phyloP scores from a whole-genome alignment of 1,140 invertebrate species.

The Drosophila sp. region DNA sequence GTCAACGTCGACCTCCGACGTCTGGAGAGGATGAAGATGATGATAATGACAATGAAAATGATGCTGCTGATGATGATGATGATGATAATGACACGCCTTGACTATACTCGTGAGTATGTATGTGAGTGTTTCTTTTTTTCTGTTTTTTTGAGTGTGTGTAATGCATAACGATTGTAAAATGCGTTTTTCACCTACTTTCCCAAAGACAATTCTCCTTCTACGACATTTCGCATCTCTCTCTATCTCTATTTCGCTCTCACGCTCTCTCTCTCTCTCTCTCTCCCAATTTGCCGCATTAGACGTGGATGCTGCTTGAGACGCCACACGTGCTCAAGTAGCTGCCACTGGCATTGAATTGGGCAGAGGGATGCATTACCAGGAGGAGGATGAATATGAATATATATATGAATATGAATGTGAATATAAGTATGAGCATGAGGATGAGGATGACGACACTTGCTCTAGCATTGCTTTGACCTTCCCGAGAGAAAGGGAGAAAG shows the following conservation, averaged over 20 bases:
- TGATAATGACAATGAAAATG: slow-evolving; percentile 13
- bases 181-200: slow-evolving; percentile 57
- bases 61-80: slow-evolving; percentile 19
- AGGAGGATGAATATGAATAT: neutral
- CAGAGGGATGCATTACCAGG: slow-evolving; percentile 12
- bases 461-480: slow-evolving; percentile 34
- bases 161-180: slow-evolving; percentile 34
- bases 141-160: neutral
- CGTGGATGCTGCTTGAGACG: slow-evolving; percentile 63
- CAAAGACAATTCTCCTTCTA: slow-evolving; percentile 15
- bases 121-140: slow-evolving; percentile 6
- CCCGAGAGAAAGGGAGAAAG: slow-evolving; percentile 1
- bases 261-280: neutral
- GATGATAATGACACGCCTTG: slow-evolving; percentile 36
- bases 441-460: slow-evolving; percentile 8
- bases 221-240: neutral
- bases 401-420: no score
- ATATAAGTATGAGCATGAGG: neutral
- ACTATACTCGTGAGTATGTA: slow-evolving; percentile 14
- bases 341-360: slow-evolving; percentile 31
- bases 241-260: neutral
- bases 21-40: slow-evolving; percentile 39
- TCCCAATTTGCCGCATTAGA: slow-evolving; percentile 51
- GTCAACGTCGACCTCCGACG: slow-evolving; percentile 48
- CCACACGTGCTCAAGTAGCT: slow-evolving; percentile 75